phyloP scores from a whole-genome alignment of 2,797 vertebrate genomes.

The Sarcophilus harrisii region DNA sequence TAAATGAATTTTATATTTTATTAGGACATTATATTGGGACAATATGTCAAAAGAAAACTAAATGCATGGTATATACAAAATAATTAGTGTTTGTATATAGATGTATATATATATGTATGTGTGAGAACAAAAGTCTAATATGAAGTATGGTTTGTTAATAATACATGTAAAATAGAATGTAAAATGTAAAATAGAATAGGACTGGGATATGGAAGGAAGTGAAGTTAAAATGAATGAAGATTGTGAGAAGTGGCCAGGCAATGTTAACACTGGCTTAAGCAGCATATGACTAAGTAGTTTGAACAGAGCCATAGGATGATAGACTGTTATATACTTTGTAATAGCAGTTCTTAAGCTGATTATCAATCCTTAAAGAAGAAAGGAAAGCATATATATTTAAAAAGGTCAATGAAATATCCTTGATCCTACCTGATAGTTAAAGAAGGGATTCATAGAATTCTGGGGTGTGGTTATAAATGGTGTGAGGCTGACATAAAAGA shows the following conservation, averaged over 20 bases:
- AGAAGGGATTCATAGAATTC: background rate
- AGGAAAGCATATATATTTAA: background rate
- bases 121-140: background rate
- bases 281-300: background rate
- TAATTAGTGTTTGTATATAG: background rate
- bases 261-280: background rate
- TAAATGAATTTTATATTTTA: background rate
- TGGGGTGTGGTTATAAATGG: background rate
- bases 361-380: background rate
- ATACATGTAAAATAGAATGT: background rate
- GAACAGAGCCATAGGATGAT: background rate
- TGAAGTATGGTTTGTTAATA: background rate
- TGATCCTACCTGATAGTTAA: background rate
- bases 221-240: background rate
- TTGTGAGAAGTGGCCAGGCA: background rate
- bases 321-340: background rate
- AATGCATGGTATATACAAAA: background rate
- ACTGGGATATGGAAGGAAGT: background rate
- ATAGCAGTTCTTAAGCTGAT: background rate
- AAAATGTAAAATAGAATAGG: background rate
- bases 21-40: background rate
- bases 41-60: background rate
- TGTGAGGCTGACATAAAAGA: conserved; percentile 59
- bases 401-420: background rate
- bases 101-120: background rate